phyloP scores from a whole-genome alignment of 2,113 vertebrate species.

The Theristicus caerulescens region DNA sequence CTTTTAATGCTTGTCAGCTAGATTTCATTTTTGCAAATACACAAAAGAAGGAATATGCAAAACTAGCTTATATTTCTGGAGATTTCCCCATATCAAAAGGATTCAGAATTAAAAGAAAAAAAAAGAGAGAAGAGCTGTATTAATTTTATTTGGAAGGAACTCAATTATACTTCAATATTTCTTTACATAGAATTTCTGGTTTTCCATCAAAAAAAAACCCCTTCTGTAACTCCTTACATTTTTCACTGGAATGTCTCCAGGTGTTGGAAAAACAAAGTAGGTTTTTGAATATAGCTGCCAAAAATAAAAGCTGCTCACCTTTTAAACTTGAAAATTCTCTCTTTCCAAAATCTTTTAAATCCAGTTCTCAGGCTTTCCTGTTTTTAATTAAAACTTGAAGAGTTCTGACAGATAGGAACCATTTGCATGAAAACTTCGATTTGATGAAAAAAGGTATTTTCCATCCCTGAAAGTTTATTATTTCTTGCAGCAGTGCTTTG shows the following conservation, averaged over 20 bases:
- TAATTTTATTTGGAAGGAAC: background rate
- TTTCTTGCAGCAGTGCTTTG: background rate
- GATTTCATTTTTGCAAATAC: background rate
- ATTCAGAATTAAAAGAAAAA: background rate
- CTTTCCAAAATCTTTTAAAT: background rate
- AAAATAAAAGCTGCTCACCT: background rate
- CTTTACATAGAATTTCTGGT: background rate
- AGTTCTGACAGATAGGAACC: background rate
- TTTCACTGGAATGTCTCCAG: background rate
- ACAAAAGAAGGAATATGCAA: background rate
- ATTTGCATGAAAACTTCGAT: background rate
- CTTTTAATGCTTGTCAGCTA: background rate
- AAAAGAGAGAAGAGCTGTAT: background rate
- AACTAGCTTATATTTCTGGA: background rate
- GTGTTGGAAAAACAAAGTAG: background rate
- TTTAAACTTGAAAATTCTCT: background rate
- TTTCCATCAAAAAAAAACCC: background rate
- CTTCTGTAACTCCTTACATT: background rate
- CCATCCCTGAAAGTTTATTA: background rate
- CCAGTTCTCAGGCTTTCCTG: rapidly evolving
- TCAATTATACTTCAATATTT: background rate
- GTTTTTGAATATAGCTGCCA: background rate
- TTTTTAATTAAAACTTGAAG: background rate
- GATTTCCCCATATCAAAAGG: background rate
- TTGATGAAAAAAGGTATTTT: background rate